Evolutionary conservation across 2,888 invertebrate genomes (phyloP), one percentile per base, ranked within the genome.

Genomic region (Asteroscopus sphinx): DNA sequence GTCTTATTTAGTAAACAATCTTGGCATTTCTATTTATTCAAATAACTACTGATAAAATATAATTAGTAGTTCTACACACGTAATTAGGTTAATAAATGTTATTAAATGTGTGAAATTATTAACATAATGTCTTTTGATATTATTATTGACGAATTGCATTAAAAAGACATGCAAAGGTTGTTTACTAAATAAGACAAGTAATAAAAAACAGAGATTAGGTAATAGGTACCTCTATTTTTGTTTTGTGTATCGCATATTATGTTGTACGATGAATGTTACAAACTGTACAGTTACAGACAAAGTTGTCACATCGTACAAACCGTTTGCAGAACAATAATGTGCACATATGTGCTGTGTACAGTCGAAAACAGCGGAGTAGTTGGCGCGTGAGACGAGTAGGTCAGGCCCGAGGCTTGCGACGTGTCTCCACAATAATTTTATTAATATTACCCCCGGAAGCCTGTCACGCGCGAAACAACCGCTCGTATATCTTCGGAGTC

Each of bases 361-460:
- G 62, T 65, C 54, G 54, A 59, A 57, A 54, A 60, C 58, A 59
- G 59, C 39, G 55, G 44, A 80, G 64, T 73, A 68, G 72, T 80
- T 58, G 59, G 53, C 69, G 67, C 77, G 55, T 53, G 28, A 65
- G 56, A 53, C 62, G 85, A 83, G 82, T 86, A 87, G 90, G 91
- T 90, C 90, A 87, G 85, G 79, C 77, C 61, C 48, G 66, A 39
- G 66, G 73, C 73, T 73, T 51, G 72, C 81, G 86, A 91, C 90
- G 92, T 91, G 93, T 92, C 91, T 84, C 86, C 86, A 92, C 92
- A 92, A 92, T 93, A 93, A 93, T 93, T 93, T 93, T 93, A 94
- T 94, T 93, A 93, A 94, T 93, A 94, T 92, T 90, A 88, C 90
- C 89, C 91, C 86, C 87, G 80, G 86, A 91, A 91, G 91, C 85